Percentiles rank a stretch among this genome's conserved stretches.
Evolutionary conservation across 1,140 invertebrate species (phyloP).

Genomic region (Agrilus planipennis): DNA sequence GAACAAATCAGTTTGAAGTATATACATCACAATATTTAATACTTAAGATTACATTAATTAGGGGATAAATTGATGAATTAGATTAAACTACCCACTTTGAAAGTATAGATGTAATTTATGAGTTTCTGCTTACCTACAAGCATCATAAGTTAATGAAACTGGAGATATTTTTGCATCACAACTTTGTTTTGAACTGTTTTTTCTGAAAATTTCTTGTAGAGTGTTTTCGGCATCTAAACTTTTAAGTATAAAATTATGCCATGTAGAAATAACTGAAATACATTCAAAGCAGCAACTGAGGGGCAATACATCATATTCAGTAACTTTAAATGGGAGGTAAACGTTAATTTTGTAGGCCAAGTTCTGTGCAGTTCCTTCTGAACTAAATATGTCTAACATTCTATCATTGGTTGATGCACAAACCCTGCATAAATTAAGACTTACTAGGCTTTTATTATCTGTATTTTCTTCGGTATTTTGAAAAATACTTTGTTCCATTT

Average conservation of each 20-base stretch:
- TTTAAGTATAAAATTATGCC: conserved; percentile 46
- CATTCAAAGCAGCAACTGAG: conserved; percentile 51
- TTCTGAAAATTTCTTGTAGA: conserved; percentile 23
- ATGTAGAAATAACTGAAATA: conserved; percentile 46
- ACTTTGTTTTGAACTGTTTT: conserved; percentile 3
- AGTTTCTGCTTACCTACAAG: not conserved
- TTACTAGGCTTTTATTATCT: not conserved
- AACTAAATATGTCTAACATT: conserved; percentile 41
- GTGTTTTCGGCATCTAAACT: conserved; percentile 43
- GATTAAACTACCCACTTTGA: not conserved
- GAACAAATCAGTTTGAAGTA: too few relatives aligned
- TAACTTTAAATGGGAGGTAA: conserved; percentile 43
- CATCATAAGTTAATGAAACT: not conserved
- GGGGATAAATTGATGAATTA: not conserved
- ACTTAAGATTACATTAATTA: not conserved
- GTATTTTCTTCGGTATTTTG: too few relatives aligned
- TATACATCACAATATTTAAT: not conserved
- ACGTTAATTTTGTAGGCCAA: conserved; percentile 40
- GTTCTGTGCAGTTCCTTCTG: conserved; percentile 38
- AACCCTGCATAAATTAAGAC: conserved; percentile 34
- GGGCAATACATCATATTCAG: conserved; percentile 42
- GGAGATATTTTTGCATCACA: not conserved
- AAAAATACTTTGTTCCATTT: too few relatives aligned
- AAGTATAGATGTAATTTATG: not conserved
- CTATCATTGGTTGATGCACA: conserved; percentile 40